Conservation (phyloP, 2,113 vertebrate species). For the Platichthys stellatus region DNA sequence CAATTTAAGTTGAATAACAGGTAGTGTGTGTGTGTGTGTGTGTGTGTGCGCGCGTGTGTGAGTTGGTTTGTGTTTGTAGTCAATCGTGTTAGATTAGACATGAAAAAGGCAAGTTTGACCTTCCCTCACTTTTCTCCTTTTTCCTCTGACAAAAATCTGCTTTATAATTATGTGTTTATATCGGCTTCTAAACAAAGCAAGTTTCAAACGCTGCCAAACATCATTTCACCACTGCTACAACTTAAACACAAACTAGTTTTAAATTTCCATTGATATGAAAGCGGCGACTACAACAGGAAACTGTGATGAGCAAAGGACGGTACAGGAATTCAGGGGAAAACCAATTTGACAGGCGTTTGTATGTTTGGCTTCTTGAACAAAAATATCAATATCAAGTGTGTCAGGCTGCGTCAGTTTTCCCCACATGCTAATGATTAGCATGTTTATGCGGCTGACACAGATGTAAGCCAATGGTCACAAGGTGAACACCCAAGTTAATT, state of each 20-base stretch:
- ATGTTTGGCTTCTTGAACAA: constrained; percentile 4
- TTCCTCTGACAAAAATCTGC: background rate
- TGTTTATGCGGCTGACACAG: background rate
- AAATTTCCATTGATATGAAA: constrained; percentile 5
- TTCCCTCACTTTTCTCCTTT: background rate
- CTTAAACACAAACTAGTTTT: constrained; percentile 24
- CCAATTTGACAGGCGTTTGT: constrained; percentile 4
- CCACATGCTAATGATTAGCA: background rate
- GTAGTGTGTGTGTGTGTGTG: constrained; percentile 17
- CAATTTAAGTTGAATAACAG: constrained; percentile 46
- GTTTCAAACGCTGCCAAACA: constrained; percentile 44
- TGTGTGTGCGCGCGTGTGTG: background rate
- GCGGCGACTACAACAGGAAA: background rate
- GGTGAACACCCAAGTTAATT: background rate
- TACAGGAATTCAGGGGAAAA: background rate
- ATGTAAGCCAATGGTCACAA: background rate
- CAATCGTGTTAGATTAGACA: constrained; percentile 13
- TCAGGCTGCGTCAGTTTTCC: background rate
- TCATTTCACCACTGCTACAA: constrained; percentile 24
- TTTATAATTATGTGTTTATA: background rate
- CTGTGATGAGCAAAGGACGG: background rate
- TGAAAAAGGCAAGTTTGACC: constrained; percentile 23
- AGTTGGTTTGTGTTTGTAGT: constrained; percentile 10
- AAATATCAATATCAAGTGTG: background rate
- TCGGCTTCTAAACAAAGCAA: constrained; percentile 15